phyloP scores from a whole-genome alignment of 2,797 vertebrate genomes.

The Ibycter americanus region DNA sequence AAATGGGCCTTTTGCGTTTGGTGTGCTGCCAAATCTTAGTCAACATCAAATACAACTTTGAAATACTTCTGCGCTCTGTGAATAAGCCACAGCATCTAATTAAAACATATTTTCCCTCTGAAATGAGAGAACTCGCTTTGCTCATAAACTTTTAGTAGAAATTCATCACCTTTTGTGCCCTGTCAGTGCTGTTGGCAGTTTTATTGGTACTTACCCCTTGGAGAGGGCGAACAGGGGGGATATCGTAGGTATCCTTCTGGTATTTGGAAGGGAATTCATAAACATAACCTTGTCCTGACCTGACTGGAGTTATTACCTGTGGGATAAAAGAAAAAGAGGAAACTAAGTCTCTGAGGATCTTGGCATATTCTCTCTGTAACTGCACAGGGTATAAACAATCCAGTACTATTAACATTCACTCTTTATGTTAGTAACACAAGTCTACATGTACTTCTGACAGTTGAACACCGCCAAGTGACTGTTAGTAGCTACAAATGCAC shows the following conservation, averaged over 20 bases:
- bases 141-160: constrained; percentile 4
- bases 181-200: not conserved
- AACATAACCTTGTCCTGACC: constrained; percentile 88
- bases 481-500: not conserved
- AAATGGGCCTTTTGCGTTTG: not conserved
- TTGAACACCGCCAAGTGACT: not conserved
- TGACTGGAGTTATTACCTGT: constrained; percentile 91
- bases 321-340: constrained; percentile 42
- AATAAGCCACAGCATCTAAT: constrained; percentile 19
- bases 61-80: constrained; percentile 11
- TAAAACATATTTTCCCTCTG: constrained; percentile 29
- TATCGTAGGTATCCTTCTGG: constrained; percentile 90
- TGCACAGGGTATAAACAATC: not conserved
- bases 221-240: constrained; percentile 83
- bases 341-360: constrained; percentile 14
- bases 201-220: constrained; percentile 86
- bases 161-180: constrained; percentile 19
- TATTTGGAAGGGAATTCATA: constrained; percentile 85
- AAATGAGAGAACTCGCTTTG: constrained; percentile 41
- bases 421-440: not conserved
- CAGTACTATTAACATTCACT: not conserved
- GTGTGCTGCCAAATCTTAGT: constrained; percentile 48
- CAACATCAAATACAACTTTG: constrained; percentile 44
- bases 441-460: not conserved
- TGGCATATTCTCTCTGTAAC: not conserved